phyloP scores from a whole-genome alignment of 2,113 vertebrate genomes.

The Heliornis fulica region DNA sequence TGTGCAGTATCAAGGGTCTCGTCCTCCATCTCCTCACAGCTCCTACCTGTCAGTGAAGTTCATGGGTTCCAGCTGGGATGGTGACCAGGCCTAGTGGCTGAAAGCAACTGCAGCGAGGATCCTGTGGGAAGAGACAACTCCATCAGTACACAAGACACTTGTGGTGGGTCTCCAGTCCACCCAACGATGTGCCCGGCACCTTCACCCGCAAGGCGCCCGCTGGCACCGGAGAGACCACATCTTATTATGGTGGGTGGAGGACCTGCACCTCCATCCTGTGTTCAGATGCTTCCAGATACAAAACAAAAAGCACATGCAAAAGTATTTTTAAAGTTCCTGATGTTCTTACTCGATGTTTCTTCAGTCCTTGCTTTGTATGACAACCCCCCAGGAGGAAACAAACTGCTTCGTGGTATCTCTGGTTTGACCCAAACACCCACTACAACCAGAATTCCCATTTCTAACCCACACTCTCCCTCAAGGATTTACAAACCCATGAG shows the following conservation, averaged over 20 bases:
- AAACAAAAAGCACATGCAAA: background rate
- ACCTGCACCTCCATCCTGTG: background rate
- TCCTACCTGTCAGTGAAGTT: constrained; percentile 49
- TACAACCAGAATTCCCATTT: background rate
- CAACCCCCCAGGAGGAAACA: background rate
- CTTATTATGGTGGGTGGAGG: background rate
- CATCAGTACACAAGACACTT: background rate
- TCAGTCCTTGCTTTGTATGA: background rate
- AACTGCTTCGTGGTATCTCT: background rate
- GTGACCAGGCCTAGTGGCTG: background rate
- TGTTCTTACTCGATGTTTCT: background rate
- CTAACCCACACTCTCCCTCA: background rate
- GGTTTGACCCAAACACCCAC: background rate
- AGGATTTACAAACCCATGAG: no score
- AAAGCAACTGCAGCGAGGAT: background rate
- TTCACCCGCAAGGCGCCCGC: accelerated
- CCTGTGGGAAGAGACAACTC: background rate
- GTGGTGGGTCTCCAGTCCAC: background rate
- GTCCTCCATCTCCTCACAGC: accelerated
- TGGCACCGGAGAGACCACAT: accelerated
- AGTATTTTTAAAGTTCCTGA: no score
- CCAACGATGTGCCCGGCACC: background rate
- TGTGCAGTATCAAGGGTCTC: accelerated
- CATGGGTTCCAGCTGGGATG: constrained; percentile 50
- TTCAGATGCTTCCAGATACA: accelerated